phyloP scores from a whole-genome alignment of 2,797 vertebrate genomes.

The Acropternis orthonyx region DNA sequence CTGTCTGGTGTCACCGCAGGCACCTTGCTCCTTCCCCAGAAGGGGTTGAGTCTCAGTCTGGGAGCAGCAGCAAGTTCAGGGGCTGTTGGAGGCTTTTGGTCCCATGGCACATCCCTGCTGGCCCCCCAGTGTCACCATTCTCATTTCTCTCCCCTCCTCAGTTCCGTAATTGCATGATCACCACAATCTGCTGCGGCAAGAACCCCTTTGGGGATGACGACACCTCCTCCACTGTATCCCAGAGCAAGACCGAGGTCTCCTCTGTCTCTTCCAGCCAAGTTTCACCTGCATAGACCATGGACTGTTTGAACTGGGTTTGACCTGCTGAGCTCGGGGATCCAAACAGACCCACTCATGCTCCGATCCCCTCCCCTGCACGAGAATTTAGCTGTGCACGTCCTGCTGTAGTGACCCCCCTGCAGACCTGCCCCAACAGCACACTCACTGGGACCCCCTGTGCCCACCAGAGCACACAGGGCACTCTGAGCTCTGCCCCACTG shows the following conservation, averaged over 20 bases:
- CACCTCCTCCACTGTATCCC: constrained; percentile 68
- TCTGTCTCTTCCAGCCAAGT: constrained; percentile 76
- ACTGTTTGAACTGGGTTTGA: constrained; percentile 45
- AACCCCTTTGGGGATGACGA: constrained; percentile 82
- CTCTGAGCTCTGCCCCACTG: not conserved
- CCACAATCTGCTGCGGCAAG: constrained; percentile 80
- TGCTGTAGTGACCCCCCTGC: accelerated
- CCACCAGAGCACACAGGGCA: not conserved
- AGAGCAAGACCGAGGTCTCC: constrained; percentile 86
- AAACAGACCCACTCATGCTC: not conserved
- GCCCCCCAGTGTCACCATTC: accelerated
- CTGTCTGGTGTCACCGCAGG: accelerated
- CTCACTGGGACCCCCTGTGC: not conserved
- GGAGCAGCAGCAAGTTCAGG: not conserved
- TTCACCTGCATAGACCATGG: constrained; percentile 73
- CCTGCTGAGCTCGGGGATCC: not conserved
- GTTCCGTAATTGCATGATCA: constrained; percentile 86
- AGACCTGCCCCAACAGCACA: not conserved
- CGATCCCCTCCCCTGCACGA: not conserved
- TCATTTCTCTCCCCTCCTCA: constrained; percentile 43
- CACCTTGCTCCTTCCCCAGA: not conserved
- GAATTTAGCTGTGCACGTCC: not conserved
- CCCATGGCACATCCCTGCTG: accelerated
- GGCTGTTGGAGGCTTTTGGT: not conserved
- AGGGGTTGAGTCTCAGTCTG: not conserved